Evolutionary conservation across 2,888 invertebrate species (phyloP), one percentile per base, ranked within the genome.

Genomic region (Ormyrus rosae): DNA sequence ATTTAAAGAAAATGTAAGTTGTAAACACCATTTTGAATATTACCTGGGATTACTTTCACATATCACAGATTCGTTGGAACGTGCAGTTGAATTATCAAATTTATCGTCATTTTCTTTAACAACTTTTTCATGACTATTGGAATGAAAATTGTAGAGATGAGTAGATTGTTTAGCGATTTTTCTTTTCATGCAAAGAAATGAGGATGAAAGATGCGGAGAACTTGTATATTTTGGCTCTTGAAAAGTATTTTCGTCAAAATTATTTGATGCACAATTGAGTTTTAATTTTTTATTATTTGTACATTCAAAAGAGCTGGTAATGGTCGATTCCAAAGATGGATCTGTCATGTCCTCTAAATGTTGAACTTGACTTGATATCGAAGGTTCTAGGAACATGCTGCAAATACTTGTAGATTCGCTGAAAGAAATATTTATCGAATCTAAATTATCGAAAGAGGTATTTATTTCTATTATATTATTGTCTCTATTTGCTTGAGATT

Each of bases 201-300:
- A 34, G 34, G 53, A 46, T 63, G 48, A 34, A 50, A 61, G 45
- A 58, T 64, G 74, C n/a, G 88, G 87, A 8, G 88, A 87, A 81
- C 88, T 88, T 60, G 87, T 86, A 45, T 82, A 86, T 58, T 84
- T 82, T 48, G 87, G 87, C 19, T 63, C 75, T 67, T 84, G 80
- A 34, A 79, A 77, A 58, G 61, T 71, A 34, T 19, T 79, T 64
- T 68, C 72, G 19, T 61, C 70, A 9, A 53, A 71, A 70, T 72
- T 81, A 50, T 19, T 56, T 4, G 71, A 77, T 60, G 34, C 8
- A 48, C 46, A 55, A 68, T 64, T 64, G 63, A 78, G 68, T 67
- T 71, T 77, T 7, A 78, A 71, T 11, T 74, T 80, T 72, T 79
- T 69, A 34, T 13, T 70, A 19, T 6, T 53, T 11, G 76, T 72